These are phyloP conservation scores for Gerosis bhagava DNA, from an alignment of 2,888 invertebrate genomes.

Conservation along the genomic window DNA sequence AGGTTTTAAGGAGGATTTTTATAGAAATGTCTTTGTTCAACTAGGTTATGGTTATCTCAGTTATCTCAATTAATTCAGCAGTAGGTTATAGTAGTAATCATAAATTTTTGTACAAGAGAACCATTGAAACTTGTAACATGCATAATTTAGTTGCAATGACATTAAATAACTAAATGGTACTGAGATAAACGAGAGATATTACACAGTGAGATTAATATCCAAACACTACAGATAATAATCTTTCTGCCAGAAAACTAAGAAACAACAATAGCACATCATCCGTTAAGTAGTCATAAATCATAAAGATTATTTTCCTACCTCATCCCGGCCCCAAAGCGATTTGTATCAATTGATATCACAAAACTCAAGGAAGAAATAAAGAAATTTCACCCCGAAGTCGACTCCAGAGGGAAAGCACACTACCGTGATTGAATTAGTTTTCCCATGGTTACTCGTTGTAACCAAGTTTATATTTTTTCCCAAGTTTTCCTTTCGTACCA, in stretches of 20 bases:
- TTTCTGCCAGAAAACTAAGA: not conserved
- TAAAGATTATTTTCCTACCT: constrained; percentile 18
- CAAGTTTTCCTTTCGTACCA: constrained; percentile 14
- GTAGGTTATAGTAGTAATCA: too few species aligned
- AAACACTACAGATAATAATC: too few species aligned
- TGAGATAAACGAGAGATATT: too few species aligned
- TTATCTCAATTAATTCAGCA: too few species aligned
- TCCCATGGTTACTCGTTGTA: constrained; percentile 32
- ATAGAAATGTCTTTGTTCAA: too few species aligned
- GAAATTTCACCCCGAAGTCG: constrained; percentile 34
- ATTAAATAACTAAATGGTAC: too few species aligned
- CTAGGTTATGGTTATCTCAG: too few species aligned
- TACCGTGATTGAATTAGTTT: constrained; percentile 50
- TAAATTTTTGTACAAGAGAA: too few species aligned
- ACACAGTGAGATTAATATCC: too few species aligned
- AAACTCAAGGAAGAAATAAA: constrained; percentile 33
- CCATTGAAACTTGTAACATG: too few species aligned
- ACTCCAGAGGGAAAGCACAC: constrained; percentile 39
- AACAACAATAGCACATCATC: constrained; percentile 5
- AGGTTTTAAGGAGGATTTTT: too few species aligned
- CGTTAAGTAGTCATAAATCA: constrained; percentile 18
- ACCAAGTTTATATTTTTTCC: constrained; percentile 31
- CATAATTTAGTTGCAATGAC: too few species aligned
- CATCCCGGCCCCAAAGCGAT: constrained; percentile 35
- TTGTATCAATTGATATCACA: constrained; percentile 40